Evolutionary conservation across 2,888 invertebrate species (phyloP).

Genomic region (Parthenolecanium corni): DNA sequence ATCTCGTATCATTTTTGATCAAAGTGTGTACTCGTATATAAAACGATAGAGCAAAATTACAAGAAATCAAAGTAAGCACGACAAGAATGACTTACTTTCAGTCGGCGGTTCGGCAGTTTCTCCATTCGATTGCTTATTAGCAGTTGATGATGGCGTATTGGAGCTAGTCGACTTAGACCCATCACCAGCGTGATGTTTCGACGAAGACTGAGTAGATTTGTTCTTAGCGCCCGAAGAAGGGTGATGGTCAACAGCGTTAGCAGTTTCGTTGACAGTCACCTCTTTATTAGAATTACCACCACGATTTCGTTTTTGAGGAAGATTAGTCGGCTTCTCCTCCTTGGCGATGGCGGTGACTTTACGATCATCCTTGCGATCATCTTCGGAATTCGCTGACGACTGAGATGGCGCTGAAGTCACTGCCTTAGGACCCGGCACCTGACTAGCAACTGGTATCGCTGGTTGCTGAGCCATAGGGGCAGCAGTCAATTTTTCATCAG

Average conservation of each 20-base stretch:
- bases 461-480: too few relatives aligned
- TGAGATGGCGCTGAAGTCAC: too few relatives aligned
- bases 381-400: too few relatives aligned
- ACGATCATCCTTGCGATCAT: too few relatives aligned
- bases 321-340: conserved; percentile 10
- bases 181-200: neutral
- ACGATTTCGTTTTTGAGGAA: conserved; percentile 17
- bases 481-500: neutral
- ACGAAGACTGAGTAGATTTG: neutral
- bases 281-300: conserved; percentile 7
- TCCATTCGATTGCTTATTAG: conserved; percentile 15
- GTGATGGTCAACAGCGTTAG: neutral
- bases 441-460: too few relatives aligned
- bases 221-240: neutral
- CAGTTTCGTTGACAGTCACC: neutral
- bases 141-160: neutral
- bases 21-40: too few relatives aligned
- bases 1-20: too few relatives aligned
- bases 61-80: too few relatives aligned
- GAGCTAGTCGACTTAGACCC: neutral
- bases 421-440: too few relatives aligned
- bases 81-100: conserved; percentile 9
- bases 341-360: neutral
- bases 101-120: conserved; percentile 6
- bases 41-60: too few relatives aligned